Conservation (phyloP, 2,797 vertebrate species). For the Discoglossus pictus region DNA sequence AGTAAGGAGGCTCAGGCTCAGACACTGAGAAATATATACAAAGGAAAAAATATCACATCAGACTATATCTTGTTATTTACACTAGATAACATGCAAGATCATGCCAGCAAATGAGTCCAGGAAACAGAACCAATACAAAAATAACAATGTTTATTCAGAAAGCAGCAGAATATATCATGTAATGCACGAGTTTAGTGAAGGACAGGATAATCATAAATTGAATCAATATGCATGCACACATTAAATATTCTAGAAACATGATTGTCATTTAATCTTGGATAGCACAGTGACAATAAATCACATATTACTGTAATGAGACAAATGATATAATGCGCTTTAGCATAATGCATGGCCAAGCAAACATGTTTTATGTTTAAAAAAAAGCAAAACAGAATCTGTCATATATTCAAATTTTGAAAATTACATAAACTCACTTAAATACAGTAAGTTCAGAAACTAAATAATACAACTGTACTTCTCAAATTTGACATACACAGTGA, state of each 20-base stretch:
- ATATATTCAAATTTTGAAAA: background rate
- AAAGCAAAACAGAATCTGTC: conserved; percentile 3
- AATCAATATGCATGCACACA: conserved; percentile 3
- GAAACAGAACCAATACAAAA: conserved; percentile 15
- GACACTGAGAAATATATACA: too few relatives aligned
- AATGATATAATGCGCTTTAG: conserved; percentile 24
- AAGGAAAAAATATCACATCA: too few relatives aligned
- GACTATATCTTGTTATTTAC: too few relatives aligned
- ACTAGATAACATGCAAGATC: too few relatives aligned
- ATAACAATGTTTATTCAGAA: background rate
- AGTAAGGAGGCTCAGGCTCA: too few relatives aligned
- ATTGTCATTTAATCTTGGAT: conserved; percentile 25
- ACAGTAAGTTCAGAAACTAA: too few relatives aligned
- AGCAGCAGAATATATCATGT: background rate
- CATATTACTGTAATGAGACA: background rate
- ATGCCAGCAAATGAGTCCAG: too few relatives aligned
- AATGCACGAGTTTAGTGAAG: background rate
- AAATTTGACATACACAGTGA: too few relatives aligned
- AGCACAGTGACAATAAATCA: conserved; percentile 20
- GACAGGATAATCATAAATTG: conserved; percentile 3
- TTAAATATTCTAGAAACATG: conserved; percentile 30
- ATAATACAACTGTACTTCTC: too few relatives aligned
- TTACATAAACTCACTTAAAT: too few relatives aligned
- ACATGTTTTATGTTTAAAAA: conserved; percentile 4
- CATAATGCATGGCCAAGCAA: conserved; percentile 5